Percentiles rank a stretch among this genome's conserved stretches.
phyloP scores from a whole-genome alignment of 2,113 vertebrate species.

The Nipponia nippon region DNA sequence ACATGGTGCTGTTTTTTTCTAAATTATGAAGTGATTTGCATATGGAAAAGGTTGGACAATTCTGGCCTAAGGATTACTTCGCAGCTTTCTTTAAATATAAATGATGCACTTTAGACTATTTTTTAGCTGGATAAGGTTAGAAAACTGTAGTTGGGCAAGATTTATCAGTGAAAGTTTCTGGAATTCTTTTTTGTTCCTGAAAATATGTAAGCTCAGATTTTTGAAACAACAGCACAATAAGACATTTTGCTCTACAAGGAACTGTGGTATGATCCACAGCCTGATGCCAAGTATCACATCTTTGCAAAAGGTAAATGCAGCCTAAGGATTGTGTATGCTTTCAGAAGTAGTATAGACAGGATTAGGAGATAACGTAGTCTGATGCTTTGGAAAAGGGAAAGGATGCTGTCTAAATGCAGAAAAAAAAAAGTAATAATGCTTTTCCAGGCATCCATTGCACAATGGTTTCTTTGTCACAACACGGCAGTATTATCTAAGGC shows the following conservation, averaged over 20 bases:
- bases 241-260: neutral
- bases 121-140: neutral
- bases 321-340: neutral
- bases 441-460: neutral
- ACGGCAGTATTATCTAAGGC: neutral
- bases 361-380: neutral
- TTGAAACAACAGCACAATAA: neutral
- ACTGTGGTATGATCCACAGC: neutral
- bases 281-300: neutral
- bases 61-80: neutral
- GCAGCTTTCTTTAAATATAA: neutral
- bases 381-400: neutral
- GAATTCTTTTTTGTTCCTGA: neutral
- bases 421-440: neutral
- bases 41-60: neutral
- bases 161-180: neutral
- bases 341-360: neutral
- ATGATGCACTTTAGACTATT: neutral
- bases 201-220: neutral
- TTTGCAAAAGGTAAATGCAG: neutral
- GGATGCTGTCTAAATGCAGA: neutral
- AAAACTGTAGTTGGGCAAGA: neutral
- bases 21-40: neutral
- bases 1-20: neutral
- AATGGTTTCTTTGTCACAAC: neutral